Evolutionary conservation across 2,888 invertebrate genomes (phyloP), one percentile per base, ranked within the genome.

Genomic region (Deroplatys truncata): DNA sequence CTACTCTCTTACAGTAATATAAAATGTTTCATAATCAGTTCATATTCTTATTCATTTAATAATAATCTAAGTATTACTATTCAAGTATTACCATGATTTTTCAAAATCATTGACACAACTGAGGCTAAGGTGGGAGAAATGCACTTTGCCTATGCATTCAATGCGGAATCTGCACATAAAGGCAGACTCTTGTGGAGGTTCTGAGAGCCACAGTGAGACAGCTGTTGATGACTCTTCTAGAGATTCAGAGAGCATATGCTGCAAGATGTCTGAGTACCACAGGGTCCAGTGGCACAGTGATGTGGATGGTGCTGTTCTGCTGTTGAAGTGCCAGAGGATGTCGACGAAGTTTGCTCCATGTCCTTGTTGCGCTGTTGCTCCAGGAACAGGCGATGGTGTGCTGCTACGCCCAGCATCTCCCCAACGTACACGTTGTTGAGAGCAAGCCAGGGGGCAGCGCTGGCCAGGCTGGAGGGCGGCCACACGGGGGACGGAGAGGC

Each of bases 231-330:
- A 10, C 9, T 25, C 35, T 86, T 28, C 89, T 91, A 92, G 83
- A 92, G 91, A 90, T 92, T 92, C 87, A 92, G 91, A 86, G 92
- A 92, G 91, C 92, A 92, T 89, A 92, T 92, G 90, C 92, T 92
- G 90, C 92, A 92, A 28, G 92, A 91, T 28, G 92, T 87, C 87
- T 87, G 87, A n/a, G 87, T 72, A 72, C 56, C 56, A 72, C 56
- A 72, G 56, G 56, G 56, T 72, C 56, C 56, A 20, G 56, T 91
- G 89, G 91, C 91, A 90, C 92, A 92, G 49, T 90, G 90, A 89
- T 90, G 90, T 5, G 90, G 91, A 13, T 90, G 91, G 82, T 87
- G 85, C 49, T 28, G 85, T 3, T 85, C n/a, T 43, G 31, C 85
- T 28, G 56, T 72, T 20, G 56, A 72, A 25, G 20, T 84, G 15